Evolutionary conservation across 2,113 vertebrate species (phyloP).

Genomic region (Neodontobutis hainanensis): DNA sequence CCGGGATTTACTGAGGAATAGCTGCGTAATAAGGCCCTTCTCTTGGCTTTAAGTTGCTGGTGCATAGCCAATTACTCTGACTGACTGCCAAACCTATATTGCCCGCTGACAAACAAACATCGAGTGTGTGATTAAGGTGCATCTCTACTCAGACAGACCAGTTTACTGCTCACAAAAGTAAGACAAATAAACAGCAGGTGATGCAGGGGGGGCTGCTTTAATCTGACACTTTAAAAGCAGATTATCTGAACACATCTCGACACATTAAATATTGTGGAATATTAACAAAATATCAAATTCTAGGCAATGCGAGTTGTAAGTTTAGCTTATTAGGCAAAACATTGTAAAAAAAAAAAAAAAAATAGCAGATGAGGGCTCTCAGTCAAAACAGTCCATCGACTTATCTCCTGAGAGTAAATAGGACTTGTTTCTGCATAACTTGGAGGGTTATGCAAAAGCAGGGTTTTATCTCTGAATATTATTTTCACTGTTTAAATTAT

Average conservation of each 20-base stretch:
- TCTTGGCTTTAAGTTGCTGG: constrained; percentile 58
- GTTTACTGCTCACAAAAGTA: constrained; percentile 30
- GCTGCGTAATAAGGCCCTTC: constrained; percentile 53
- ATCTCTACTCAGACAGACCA: constrained; percentile 31
- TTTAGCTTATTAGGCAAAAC: background rate
- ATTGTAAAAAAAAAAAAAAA: background rate
- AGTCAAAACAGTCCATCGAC: background rate
- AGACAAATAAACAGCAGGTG: constrained; percentile 33
- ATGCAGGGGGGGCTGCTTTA: constrained; percentile 19
- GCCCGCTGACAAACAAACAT: constrained; percentile 63
- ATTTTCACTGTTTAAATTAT: no score
- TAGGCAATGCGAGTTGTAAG: background rate
- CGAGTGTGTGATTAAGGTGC: constrained; percentile 58
- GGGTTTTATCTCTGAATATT: no score
- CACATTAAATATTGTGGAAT: background rate
- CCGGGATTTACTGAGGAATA: constrained; percentile 58
- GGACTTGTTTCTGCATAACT: no score
- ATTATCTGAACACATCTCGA: constrained; percentile 3
- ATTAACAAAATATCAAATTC: constrained; percentile 5
- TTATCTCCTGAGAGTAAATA: no score
- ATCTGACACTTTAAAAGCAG: constrained; percentile 32
- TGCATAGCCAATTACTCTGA: constrained; percentile 72
- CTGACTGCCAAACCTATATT: constrained; percentile 52
- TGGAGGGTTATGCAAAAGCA: no score
- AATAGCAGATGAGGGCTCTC: background rate